Conservation (phyloP, 2,113 vertebrate genomes). For the Ascaphus truei region DNA sequence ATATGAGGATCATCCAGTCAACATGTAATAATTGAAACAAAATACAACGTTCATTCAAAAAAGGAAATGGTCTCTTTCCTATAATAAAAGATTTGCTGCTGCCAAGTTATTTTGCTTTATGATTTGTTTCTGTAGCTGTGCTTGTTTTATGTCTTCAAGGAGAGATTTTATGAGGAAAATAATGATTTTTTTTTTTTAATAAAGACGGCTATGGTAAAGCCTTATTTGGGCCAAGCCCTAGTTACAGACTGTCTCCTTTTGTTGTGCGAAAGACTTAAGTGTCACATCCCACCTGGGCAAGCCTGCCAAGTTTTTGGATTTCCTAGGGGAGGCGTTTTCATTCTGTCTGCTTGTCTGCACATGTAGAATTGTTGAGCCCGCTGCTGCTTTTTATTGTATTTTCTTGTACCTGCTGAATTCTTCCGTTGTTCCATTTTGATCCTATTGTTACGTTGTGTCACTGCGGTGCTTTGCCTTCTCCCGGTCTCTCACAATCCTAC, state of each 20-base stretch:
- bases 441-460: slow-evolving; percentile 62
- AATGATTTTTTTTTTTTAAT: slow-evolving; percentile 62
- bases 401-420: slow-evolving; percentile 62
- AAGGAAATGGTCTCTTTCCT: slow-evolving; percentile 22
- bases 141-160: slow-evolving; percentile 40
- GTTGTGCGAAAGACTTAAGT: slow-evolving; percentile 59
- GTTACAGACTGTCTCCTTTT: slow-evolving; percentile 63
- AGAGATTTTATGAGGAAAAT: slow-evolving; percentile 28
- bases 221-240: slow-evolving; percentile 56
- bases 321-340: slow-evolving; percentile 68
- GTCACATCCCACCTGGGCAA: slow-evolving; percentile 64
- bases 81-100: slow-evolving; percentile 16
- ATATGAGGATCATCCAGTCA: background rate
- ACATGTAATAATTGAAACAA: background rate
- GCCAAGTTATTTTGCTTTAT: slow-evolving; percentile 27
- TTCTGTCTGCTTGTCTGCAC: slow-evolving; percentile 71
- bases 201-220: slow-evolving; percentile 54
- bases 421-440: slow-evolving; percentile 56
- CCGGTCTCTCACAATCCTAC: background rate
- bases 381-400: slow-evolving; percentile 61
- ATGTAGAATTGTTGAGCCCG: slow-evolving; percentile 70
- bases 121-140: slow-evolving; percentile 51
- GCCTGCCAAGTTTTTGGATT: slow-evolving; percentile 68
- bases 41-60: background rate
- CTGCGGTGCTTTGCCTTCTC: slow-evolving; percentile 49